These are phyloP conservation scores for Sebastes cheni DNA, from an alignment of 2,797 vertebrate species.

Conservation along the genomic window DNA sequence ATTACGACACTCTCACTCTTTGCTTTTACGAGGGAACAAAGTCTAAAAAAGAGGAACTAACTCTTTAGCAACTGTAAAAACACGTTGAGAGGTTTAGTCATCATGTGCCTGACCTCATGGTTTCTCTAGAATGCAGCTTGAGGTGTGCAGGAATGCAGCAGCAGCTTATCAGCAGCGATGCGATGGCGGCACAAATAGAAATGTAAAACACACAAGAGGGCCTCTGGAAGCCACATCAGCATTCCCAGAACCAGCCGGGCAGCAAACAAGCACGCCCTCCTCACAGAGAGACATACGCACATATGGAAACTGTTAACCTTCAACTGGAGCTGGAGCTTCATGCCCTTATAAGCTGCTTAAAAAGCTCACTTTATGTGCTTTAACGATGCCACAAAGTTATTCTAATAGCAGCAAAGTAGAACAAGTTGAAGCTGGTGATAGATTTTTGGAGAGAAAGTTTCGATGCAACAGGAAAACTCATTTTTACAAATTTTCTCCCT, in stretches of 20 bases:
- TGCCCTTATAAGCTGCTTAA: neutral
- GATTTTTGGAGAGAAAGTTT: neutral
- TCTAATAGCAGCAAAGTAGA: neutral
- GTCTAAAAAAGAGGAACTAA: neutral
- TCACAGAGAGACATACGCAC: slow-evolving; percentile 25
- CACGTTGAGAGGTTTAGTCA: neutral
- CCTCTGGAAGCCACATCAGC: slow-evolving; percentile 63
- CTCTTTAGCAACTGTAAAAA: neutral
- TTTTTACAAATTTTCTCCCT: neutral
- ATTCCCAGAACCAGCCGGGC: slow-evolving; percentile 29
- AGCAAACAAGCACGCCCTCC: slow-evolving; percentile 42
- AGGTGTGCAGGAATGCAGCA: slow-evolving; percentile 5
- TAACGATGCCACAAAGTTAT: neutral
- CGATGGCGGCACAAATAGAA: neutral
- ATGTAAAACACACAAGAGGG: slow-evolving; percentile 26
- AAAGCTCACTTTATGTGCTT: neutral
- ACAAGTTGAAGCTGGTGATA: neutral
- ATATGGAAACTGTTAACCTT: slow-evolving; percentile 70
- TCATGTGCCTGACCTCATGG: slow-evolving; percentile 4
- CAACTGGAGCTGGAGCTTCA: slow-evolving; percentile 31
- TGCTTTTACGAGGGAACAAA: neutral
- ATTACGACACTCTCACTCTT: slow-evolving; percentile 9
- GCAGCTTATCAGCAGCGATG: slow-evolving; percentile 13
- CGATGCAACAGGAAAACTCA: neutral
- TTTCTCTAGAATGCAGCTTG: neutral